A percentile compares a stretch with the other conserved stretches of the same genome.
Conservation (phyloP, 2,888 invertebrate species). For the Agrotis clavis region DNA sequence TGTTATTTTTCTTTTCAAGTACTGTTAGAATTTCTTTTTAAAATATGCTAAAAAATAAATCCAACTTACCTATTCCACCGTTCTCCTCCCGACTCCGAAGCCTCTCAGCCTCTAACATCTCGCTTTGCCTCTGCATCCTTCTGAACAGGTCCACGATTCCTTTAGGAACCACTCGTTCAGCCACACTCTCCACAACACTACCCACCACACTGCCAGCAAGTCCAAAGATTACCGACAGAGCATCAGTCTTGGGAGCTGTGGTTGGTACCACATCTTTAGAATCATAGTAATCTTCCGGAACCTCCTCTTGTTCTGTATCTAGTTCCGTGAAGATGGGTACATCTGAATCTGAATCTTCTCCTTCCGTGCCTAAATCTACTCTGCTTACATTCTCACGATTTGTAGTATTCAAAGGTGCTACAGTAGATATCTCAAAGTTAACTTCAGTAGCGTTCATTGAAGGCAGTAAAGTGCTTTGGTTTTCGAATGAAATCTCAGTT, state of each 20-base stretch:
- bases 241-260: conserved; percentile 84
- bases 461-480: conserved; percentile 42
- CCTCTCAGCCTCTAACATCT: conserved; percentile 86
- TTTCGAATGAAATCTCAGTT: conserved; percentile 35
- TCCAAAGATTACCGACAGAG: conserved; percentile 85
- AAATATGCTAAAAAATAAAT: too few species aligned
- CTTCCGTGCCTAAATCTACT: conserved; percentile 65
- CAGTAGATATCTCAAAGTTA: conserved; percentile 41
- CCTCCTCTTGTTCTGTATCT: conserved; percentile 79
- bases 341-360: conserved; percentile 73
- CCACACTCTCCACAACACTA: conserved; percentile 86
- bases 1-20: too few species aligned
- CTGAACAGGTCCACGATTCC: conserved; percentile 85
- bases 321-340: conserved; percentile 83
- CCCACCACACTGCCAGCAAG: conserved; percentile 88
- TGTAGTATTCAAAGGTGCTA: conserved; percentile 37
- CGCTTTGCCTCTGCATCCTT: conserved; percentile 87
- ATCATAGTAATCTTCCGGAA: conserved; percentile 88
- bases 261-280: conserved; percentile 85
- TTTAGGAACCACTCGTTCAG: conserved; percentile 87
- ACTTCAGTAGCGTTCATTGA: conserved; percentile 41
- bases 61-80: conserved; percentile 84
- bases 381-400: conserved; percentile 46
- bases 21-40: too few species aligned
- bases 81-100: conserved; percentile 88